phyloP scores from a whole-genome alignment of 2,888 invertebrate species.

The Ferdinandea cuprea region DNA sequence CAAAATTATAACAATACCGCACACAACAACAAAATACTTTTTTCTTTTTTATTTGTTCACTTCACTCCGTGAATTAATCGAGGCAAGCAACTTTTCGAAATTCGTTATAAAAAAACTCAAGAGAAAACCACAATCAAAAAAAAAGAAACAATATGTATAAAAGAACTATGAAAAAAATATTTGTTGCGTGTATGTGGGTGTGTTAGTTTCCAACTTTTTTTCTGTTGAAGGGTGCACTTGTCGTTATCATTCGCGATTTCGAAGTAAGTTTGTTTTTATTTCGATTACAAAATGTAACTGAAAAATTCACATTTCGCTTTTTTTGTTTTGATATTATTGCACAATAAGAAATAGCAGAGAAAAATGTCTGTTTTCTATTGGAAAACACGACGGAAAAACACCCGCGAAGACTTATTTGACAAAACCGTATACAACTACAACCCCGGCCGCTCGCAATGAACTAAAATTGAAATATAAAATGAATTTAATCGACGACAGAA shows the following conservation, averaged over 20 bases:
- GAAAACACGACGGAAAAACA: constrained; percentile 13
- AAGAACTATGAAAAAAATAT: constrained; percentile 16
- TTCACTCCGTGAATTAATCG: constrained; percentile 43
- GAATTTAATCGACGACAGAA: constrained; percentile 24
- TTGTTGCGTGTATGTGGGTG: constrained; percentile 30
- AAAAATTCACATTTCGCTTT: constrained; percentile 17
- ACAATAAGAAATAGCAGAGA: constrained; percentile 13
- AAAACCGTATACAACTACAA: constrained; percentile 2
- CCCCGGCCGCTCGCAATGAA: constrained; percentile 60
- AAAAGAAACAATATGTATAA: constrained; percentile 15
- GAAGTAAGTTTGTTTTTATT: background rate
- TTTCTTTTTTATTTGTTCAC: constrained; percentile 38
- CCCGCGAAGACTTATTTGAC: background rate
- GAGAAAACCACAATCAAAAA: constrained; percentile 33
- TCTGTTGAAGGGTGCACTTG: constrained; percentile 25
- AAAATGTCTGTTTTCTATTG: background rate
- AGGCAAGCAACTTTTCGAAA: constrained; percentile 52
- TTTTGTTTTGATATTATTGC: constrained; percentile 20
- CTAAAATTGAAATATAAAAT: constrained; percentile 21
- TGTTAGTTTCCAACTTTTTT: constrained; percentile 29
- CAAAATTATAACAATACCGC: constrained; percentile 9
- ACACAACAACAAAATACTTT: constrained; percentile 18
- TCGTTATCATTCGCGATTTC: constrained; percentile 52
- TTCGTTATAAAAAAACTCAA: constrained; percentile 30
- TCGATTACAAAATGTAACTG: background rate